Evolutionary conservation across 2,113 vertebrate species (phyloP).

Genomic region (Rhinopomastus cyanomelas): DNA sequence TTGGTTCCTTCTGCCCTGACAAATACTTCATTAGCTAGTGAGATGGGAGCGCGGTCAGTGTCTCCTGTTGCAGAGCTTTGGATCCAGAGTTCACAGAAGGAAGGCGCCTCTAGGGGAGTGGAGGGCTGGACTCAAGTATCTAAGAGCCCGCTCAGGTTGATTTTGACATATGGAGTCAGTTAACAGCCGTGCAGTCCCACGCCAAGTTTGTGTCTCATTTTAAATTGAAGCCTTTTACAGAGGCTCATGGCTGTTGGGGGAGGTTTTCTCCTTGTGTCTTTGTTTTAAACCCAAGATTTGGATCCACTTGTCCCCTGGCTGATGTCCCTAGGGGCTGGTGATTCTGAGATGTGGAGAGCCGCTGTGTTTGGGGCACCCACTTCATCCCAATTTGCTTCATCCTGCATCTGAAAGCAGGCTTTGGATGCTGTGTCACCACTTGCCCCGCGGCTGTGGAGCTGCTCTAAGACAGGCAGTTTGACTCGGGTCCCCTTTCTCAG

Average conservation of each 20-base stretch:
- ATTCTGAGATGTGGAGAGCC: neutral
- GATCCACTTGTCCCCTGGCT: neutral
- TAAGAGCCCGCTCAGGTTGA: slow-evolving; percentile 42
- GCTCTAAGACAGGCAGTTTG: neutral
- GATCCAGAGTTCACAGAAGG: slow-evolving; percentile 65
- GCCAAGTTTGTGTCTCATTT: slow-evolving; percentile 45
- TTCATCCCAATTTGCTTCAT: neutral
- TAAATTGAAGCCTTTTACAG: neutral
- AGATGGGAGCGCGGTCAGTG: slow-evolving; percentile 55
- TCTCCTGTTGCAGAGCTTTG: slow-evolving; percentile 47
- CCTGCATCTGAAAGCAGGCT: neutral
- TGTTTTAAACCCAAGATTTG: neutral
- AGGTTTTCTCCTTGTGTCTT: neutral
- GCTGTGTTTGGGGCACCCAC: neutral
- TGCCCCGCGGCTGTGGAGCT: neutral
- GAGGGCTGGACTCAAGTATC: slow-evolving; percentile 59
- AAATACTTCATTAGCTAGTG: neutral
- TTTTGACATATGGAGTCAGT: slow-evolving; percentile 55
- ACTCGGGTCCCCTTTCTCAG: neutral
- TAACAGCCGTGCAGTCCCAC: slow-evolving; percentile 55
- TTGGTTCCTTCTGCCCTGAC: accelerated
- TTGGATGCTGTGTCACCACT: neutral
- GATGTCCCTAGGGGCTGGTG: neutral
- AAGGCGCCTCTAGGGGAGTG: slow-evolving; percentile 51
- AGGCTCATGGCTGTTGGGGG: neutral